Evolutionary conservation across 2,888 invertebrate genomes (phyloP).

Genomic region (Cephus runcator): DNA sequence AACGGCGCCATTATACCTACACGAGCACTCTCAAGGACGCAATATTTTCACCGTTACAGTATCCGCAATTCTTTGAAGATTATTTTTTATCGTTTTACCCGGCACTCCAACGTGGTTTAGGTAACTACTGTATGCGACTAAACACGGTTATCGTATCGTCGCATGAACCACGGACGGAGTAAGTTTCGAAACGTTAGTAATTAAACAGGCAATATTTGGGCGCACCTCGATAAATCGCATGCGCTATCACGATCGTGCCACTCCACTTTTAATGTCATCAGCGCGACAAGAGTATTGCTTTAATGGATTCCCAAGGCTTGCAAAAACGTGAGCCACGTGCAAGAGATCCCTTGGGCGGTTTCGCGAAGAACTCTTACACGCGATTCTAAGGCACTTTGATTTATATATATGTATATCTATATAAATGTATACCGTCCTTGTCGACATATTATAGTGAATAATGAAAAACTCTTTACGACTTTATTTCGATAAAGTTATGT

Average conservation of each 20-base stretch:
- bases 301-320: constrained; percentile 28
- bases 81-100: neutral
- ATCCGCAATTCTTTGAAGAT: neutral
- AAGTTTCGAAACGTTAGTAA: neutral
- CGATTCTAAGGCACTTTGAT: neutral
- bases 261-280: neutral
- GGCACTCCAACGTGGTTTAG: neutral
- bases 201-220: neutral
- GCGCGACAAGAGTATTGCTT: constrained; percentile 13
- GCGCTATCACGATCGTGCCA: neutral
- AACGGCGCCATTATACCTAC: neutral
- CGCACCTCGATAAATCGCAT: neutral
- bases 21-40: neutral
- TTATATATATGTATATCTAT: constrained; percentile 7
- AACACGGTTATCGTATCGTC: neutral
- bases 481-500: no score
- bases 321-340: constrained; percentile 34
- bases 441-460: neutral
- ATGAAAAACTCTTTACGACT: no score
- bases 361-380: neutral
- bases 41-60: neutral
- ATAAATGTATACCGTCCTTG: constrained; percentile 3
- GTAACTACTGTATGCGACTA: neutral
- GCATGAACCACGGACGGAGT: neutral
- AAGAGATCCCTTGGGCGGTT: neutral